phyloP scores from a whole-genome alignment of 2,888 invertebrate genomes.

The Lampropteryx suffumata region DNA sequence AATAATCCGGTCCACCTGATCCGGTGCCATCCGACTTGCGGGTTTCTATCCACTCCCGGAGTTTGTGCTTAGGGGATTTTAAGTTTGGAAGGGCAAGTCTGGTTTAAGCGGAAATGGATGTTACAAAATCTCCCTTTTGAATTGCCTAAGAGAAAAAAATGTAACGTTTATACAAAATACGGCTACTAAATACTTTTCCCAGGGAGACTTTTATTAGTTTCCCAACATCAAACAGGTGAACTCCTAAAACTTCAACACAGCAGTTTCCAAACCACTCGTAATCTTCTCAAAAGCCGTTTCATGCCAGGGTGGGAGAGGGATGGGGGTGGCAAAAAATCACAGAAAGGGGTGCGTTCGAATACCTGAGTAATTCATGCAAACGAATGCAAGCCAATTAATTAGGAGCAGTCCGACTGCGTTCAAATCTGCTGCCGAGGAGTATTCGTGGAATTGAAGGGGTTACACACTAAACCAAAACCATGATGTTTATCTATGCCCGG shows the following conservation, averaged over 20 bases:
- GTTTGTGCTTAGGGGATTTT: constrained; percentile 31
- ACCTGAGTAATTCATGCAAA: constrained; percentile 81
- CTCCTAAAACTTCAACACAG: constrained; percentile 12
- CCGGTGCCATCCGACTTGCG: constrained; percentile 70
- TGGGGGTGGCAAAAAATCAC: constrained; percentile 39
- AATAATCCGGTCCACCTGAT: constrained; percentile 79
- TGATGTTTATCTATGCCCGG: too few species aligned
- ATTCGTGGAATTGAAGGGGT: constrained; percentile 35
- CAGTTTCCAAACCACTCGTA: constrained; percentile 22
- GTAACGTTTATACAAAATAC: neutral
- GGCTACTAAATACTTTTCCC: too few species aligned
- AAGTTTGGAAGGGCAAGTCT: constrained; percentile 26
- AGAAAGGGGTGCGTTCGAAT: constrained; percentile 48
- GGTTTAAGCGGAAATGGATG: constrained; percentile 5
- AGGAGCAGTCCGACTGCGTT: constrained; percentile 65
- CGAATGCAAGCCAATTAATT: constrained; percentile 82
- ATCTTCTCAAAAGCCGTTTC: constrained; percentile 29
- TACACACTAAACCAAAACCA: constrained; percentile 27
- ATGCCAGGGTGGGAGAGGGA: constrained; percentile 1
- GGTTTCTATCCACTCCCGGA: constrained; percentile 47
- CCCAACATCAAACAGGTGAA: constrained; percentile 14
- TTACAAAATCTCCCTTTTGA: neutral
- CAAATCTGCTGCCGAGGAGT: constrained; percentile 66
- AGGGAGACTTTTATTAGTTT: neutral
- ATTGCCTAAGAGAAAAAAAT: neutral